Conservation (phyloP, 2,797 vertebrate genomes). For the Sebastiscus albofasciatus region DNA sequence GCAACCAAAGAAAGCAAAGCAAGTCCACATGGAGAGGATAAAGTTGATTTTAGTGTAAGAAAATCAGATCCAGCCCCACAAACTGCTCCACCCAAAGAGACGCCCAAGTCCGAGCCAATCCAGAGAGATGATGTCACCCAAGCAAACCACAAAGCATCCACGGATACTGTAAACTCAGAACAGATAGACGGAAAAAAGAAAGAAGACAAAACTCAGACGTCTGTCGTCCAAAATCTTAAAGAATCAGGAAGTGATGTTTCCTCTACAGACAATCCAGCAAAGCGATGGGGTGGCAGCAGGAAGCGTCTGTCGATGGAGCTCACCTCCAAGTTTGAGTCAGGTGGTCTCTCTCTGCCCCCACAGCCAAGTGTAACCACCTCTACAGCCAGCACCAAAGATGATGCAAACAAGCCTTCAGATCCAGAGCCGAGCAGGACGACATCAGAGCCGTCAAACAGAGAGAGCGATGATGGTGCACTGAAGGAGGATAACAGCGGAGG, state of each 20-base stretch:
- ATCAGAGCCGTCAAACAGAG: slow-evolving; percentile 31
- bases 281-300: slow-evolving; percentile 67
- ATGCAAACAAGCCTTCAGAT: background rate
- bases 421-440: slow-evolving; percentile 8
- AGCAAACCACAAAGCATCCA: slow-evolving; percentile 28
- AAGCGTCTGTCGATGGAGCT: slow-evolving; percentile 87
- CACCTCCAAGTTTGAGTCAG: slow-evolving; percentile 87
- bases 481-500: slow-evolving; percentile 54
- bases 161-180: slow-evolving; percentile 7
- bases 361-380: slow-evolving; percentile 7
- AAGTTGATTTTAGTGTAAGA: slow-evolving; percentile 3
- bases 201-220: background rate
- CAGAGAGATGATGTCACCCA: slow-evolving; percentile 39
- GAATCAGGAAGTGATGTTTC: slow-evolving; percentile 11
- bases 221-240: slow-evolving; percentile 17
- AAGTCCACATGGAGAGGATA: background rate
- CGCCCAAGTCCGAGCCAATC: slow-evolving; percentile 12
- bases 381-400: slow-evolving; percentile 38
- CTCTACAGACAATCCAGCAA: slow-evolving; percentile 23
- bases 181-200: slow-evolving; percentile 15
- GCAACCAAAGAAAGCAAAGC: slow-evolving; percentile 23
- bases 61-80: slow-evolving; percentile 29
- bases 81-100: slow-evolving; percentile 16
- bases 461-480: slow-evolving; percentile 15
- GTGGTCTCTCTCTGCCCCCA: slow-evolving; percentile 58